phyloP scores from a whole-genome alignment of 2,888 invertebrate species.

The Thumatha senex region DNA sequence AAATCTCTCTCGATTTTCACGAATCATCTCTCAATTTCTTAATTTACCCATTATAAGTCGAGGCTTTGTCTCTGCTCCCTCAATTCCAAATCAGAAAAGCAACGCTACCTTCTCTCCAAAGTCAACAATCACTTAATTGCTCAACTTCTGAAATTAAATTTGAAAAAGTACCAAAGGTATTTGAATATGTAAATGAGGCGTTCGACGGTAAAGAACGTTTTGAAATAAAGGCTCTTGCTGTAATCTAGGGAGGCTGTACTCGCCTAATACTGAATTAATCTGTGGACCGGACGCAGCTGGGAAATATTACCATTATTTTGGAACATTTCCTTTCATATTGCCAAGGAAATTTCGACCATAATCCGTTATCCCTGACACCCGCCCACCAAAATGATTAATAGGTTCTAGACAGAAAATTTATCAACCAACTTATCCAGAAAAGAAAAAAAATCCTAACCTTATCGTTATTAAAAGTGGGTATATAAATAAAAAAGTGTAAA shows the following conservation, averaged over 20 bases:
- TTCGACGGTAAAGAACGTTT: background rate
- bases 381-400: background rate
- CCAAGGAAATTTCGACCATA: background rate
- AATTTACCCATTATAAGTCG: too few relatives aligned
- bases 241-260: background rate
- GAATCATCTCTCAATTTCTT: too few relatives aligned
- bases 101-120: background rate
- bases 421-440: background rate
- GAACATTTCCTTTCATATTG: background rate
- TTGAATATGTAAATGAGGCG: constrained; percentile 2
- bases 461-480: background rate
- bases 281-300: constrained; percentile 3
- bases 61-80: too few relatives aligned
- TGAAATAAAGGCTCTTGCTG: background rate
- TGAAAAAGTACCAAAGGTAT: background rate
- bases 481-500: too few relatives aligned
- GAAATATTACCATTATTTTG: constrained; percentile 7
- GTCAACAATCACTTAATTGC: background rate
- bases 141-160: background rate
- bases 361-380: background rate
- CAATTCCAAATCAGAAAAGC: too few relatives aligned
- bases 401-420: background rate
- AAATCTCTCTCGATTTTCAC: too few relatives aligned
- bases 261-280: constrained; percentile 3
- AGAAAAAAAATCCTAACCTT: too few relatives aligned